Base-by-base conservation (phyloP, 2,888 invertebrate genomes). In the Entomobrya proxima region DNA sequence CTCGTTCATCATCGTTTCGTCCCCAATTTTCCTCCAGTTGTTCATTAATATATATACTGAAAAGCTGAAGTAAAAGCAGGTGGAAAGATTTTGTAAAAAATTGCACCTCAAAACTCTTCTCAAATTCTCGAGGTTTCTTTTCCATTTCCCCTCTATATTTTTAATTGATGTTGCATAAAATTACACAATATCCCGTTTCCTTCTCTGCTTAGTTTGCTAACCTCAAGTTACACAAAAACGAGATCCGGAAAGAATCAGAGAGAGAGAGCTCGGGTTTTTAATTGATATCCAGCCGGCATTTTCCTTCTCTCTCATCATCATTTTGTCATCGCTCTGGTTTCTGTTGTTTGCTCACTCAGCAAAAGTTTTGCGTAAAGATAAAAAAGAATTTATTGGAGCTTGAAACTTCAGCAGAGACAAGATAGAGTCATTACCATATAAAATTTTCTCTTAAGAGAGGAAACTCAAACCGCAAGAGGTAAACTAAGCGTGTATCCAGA, bases 251-350 rank as follows among this genome's bases (percentile, higher is more conserved):
- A 18, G 32, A 40, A 11, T 40, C 44, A 11, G 44, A 15, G 15
- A 40, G 44, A 40, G n/a, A 32, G 61, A 58, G 58, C 21, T 15
- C 50, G 35, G 35, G 50, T 67, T 80, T 80, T 80, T 80, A 80
- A 80, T 80, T 80, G 80, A 80, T 80, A 80, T 80, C 80, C 80
- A 80, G 72, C 80, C 80, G 80, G 72, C 30, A 37, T 58, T 64
- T 67, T 52, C 52, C 79, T 50, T 69, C 67, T 40, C 13, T 75
- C 75, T 64, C 72, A 72, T 40, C 72, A 44, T 37, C 61, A 30
- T 61, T 30, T 5, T 15, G 15, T 61, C 61, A 61, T 30, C 61
- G 13, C 69, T 15, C 61, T n/a, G n/a, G 5, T 55, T 75, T 55
- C 15, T 47, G 1, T 61, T 61, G 44, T 74, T 74, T 75, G 75